Percentiles rank a stretch among this genome's conserved stretches.
phyloP scores from a whole-genome alignment of 1,140 invertebrate genomes.

The Diuraphis noxia region DNA sequence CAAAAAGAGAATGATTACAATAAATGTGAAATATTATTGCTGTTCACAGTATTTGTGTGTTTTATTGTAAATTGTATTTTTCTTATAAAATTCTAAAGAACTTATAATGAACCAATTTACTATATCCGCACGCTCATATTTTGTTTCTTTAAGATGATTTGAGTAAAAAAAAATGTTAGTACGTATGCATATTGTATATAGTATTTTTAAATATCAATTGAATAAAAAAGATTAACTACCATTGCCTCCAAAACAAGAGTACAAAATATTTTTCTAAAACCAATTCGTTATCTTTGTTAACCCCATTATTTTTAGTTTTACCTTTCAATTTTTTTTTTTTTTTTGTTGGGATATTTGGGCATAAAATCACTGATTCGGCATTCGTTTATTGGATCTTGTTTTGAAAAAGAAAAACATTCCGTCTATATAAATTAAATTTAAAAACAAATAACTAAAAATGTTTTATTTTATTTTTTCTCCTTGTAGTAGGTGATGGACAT shows the following conservation, averaged over 20 bases:
- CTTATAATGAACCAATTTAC: not conserved
- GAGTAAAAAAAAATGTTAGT: not conserved
- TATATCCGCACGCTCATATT: not conserved
- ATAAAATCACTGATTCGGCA: constrained; percentile 38
- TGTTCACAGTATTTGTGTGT: constrained; percentile 28
- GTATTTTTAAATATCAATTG: not conserved
- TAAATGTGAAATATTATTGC: not conserved
- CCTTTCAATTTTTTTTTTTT: not conserved
- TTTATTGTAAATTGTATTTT: constrained; percentile 13
- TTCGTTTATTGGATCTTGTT: constrained; percentile 48
- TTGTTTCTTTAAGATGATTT: not conserved
- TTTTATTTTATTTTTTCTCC: constrained; percentile 45
- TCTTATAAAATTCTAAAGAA: not conserved
- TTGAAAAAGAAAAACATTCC: constrained; percentile 45
- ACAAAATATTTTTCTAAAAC: constrained; percentile 49
- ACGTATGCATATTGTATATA: constrained; percentile 11
- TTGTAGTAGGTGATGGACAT: constrained; percentile 52
- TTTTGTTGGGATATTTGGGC: constrained; percentile 45
- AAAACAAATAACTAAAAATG: constrained; percentile 27
- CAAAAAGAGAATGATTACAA: not conserved
- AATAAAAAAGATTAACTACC: not conserved
- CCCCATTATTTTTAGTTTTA: constrained; percentile 10
- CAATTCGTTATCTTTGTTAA: constrained; percentile 12
- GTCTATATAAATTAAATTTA: constrained; percentile 31
- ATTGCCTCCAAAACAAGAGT: constrained; percentile 40